Evolutionary conservation across 2,888 invertebrate genomes (phyloP).

Genomic region (Leptarthrus brevirostris): DNA sequence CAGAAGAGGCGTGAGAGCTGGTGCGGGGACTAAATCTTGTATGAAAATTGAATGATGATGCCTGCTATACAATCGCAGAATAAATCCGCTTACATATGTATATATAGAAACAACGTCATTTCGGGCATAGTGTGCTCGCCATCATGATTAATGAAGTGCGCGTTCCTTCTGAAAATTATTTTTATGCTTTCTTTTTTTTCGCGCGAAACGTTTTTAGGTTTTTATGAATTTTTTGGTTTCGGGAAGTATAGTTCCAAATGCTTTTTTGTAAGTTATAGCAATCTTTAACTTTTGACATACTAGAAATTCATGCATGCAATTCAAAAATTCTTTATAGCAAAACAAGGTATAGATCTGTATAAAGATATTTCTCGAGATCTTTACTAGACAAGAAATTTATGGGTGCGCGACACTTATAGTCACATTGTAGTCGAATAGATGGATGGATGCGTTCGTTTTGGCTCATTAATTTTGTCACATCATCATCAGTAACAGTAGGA

Average conservation of each 20-base stretch:
- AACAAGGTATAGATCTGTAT: no score
- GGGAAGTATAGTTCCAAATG: neutral
- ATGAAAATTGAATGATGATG: constrained; percentile 47
- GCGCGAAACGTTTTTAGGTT: neutral
- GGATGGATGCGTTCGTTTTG: constrained; percentile 53
- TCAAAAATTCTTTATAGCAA: no score
- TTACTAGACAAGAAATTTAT: neutral
- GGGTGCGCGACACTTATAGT: neutral
- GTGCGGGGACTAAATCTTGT: constrained; percentile 23
- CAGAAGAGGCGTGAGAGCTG: neutral
- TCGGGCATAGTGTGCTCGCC: constrained; percentile 19
- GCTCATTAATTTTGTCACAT: constrained; percentile 56
- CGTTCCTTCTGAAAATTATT: constrained; percentile 30
- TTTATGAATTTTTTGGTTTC: neutral
- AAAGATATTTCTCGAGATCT: no score
- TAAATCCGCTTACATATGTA: constrained; percentile 13
- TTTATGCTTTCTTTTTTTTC: constrained; percentile 28
- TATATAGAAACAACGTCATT: constrained; percentile 41
- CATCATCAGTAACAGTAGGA: constrained; percentile 37
- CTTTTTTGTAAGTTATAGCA: neutral
- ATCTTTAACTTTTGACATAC: no score
- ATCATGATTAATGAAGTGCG: constrained; percentile 47
- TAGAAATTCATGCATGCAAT: no score
- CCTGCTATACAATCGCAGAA: constrained; percentile 32
- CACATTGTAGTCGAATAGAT: constrained; percentile 27